phyloP scores from a whole-genome alignment of 2,113 vertebrate species.

The Macquaria australasica region DNA sequence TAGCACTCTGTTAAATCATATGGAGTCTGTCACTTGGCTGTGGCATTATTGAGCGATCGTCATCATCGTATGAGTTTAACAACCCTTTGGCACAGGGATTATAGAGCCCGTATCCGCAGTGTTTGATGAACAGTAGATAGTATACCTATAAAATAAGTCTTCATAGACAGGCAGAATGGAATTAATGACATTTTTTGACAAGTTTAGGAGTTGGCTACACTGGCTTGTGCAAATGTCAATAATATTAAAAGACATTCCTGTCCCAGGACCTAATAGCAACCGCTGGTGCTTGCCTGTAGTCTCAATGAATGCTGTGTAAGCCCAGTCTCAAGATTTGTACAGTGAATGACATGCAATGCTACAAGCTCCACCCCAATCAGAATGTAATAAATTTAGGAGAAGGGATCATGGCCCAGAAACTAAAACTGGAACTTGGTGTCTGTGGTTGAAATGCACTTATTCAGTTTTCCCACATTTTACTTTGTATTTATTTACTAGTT shows the following conservation, averaged over 20 bases:
- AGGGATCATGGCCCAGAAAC: not conserved
- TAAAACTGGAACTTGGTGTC: not conserved
- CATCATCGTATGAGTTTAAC: constrained; percentile 57
- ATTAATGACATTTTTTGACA: constrained; percentile 9
- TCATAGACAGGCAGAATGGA: not conserved
- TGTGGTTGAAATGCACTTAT: not conserved
- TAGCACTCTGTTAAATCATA: constrained; percentile 75
- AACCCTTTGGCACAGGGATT: constrained; percentile 47
- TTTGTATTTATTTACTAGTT: no score
- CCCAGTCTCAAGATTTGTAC: not conserved
- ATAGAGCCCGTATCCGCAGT: constrained; percentile 29
- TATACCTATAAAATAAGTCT: constrained; percentile 11
- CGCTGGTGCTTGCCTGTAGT: not conserved
- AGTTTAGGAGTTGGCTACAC: constrained; percentile 16
- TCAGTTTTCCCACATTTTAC: not conserved
- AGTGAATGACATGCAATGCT: not conserved
- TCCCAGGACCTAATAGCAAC: not conserved
- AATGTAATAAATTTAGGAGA: not conserved
- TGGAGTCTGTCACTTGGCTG: constrained; percentile 51
- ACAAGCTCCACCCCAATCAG: not conserved
- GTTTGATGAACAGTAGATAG: constrained; percentile 38
- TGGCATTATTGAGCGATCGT: constrained; percentile 62
- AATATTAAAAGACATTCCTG: not conserved
- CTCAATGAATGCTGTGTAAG: not conserved
- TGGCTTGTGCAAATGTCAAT: constrained; percentile 12